These are phyloP conservation scores for Phortica okadai DNA, from an alignment of 2,888 invertebrate species.

Conservation along the genomic window DNA sequence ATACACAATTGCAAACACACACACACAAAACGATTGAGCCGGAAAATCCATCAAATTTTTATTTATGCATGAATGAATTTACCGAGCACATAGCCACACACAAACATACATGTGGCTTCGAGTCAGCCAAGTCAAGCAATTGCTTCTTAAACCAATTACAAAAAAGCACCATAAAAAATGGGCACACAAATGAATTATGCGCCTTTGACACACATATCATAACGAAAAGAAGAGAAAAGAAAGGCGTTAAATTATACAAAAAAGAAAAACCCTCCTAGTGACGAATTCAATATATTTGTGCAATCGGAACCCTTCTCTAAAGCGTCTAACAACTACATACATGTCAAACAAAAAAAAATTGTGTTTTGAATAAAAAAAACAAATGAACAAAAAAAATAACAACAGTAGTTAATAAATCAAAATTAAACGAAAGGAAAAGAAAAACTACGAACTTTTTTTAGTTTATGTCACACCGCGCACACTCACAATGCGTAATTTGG, in stretches of 20 bases:
- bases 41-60: conserved; percentile 23
- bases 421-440: background rate
- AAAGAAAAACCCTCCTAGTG: conserved; percentile 22
- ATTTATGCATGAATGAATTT: conserved; percentile 23
- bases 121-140: background rate
- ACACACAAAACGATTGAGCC: background rate
- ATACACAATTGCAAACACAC: background rate
- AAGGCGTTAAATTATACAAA: conserved; percentile 7
- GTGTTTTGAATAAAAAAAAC: background rate
- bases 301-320: background rate
- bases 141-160: conserved; percentile 26
- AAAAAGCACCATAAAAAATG: conserved; percentile 44
- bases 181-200: conserved; percentile 52
- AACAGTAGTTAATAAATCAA: background rate
- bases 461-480: conserved; percentile 13
- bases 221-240: conserved; percentile 19
- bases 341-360: background rate
- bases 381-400: background rate
- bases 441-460: conserved; percentile 23
- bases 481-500: conserved; percentile 30
- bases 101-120: background rate
- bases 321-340: background rate
- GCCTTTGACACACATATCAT: conserved; percentile 61
- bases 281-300: conserved; percentile 18
- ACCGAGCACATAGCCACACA: background rate